Base-by-base conservation (phyloP, 1,140 invertebrate genomes). In the Mycetomoellerius zeteki region DNA sequence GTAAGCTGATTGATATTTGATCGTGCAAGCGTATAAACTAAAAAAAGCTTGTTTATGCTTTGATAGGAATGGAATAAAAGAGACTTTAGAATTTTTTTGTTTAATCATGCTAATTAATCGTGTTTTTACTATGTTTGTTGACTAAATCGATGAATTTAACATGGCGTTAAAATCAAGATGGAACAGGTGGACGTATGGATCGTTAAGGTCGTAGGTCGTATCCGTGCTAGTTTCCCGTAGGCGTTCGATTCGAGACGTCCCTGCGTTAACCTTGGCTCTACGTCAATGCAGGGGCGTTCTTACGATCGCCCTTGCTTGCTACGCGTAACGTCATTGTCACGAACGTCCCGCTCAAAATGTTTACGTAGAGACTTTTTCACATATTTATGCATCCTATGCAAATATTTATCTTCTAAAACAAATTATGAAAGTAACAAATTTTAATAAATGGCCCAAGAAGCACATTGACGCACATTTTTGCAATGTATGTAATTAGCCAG, bases 241-340 rank as follows among this genome's bases (percentile, higher is more conserved):
- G 88, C 72, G 85, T 89, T 88, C 87, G 89, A 89, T 90, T 85
- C 92, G 87, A 73, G 86, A 87, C 89, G 88, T 87, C 52, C 78
- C 84, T 85, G 86, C 71, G 86, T 86, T 88, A 90, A 91, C 84
- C 86, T 91, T 91, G 91, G 73, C 62, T 88, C 86, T 91, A 89
- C 88, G 91, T 89, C 88, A 91, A 89, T 91, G 91, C 88, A 91
- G 90, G 67, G 90, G 86, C 84, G 88, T 85, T 84, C 78, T 80
- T 87, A 85, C 72, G 69, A 50, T 64, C 37, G 37, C 37, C 80
- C 69, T 58, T 52, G 73, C 69, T 58, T 52, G 73, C 47, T 62
- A 75, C 87, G 56, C 82, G 75, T 77, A 90, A 90, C 88, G 86
- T 89, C 82, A 89, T 90, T 89, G 78, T 85, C 80, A 56, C 86